These are phyloP conservation scores for Drosophila melanogaster DNA, from an alignment of 1,140 invertebrate genomes.

Conservation along the genomic window Release_6_plus_ISO1_MT NT_033777.3:9638501-9639000, in stretches of 20 bases:
- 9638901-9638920: constrained; percentile 38
- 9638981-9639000: constrained; percentile 50
- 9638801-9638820: constrained; percentile 17
- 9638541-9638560: constrained; percentile 13
- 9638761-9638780: constrained; percentile 24
- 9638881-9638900: constrained; percentile 63
- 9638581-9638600: constrained; percentile 40
- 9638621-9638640: constrained; percentile 50
- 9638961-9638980: constrained; percentile 67
- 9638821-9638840: neutral
- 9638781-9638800: constrained; percentile 1
- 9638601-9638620: constrained; percentile 33
- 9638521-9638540: constrained; percentile 10
- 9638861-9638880: constrained; percentile 72
- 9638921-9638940: constrained; percentile 23
- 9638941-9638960: constrained; percentile 14
- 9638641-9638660: constrained; percentile 33
- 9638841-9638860: constrained; percentile 18
- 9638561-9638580: constrained; percentile 1
- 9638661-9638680: constrained; percentile 27
- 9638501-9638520: neutral
- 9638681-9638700: constrained; percentile 38
- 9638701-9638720: constrained; percentile 52
- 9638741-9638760: constrained; percentile 37
- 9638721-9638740: constrained; percentile 57